phyloP scores from a whole-genome alignment of 2,113 vertebrate genomes.

The Sinosuthora webbiana region DNA sequence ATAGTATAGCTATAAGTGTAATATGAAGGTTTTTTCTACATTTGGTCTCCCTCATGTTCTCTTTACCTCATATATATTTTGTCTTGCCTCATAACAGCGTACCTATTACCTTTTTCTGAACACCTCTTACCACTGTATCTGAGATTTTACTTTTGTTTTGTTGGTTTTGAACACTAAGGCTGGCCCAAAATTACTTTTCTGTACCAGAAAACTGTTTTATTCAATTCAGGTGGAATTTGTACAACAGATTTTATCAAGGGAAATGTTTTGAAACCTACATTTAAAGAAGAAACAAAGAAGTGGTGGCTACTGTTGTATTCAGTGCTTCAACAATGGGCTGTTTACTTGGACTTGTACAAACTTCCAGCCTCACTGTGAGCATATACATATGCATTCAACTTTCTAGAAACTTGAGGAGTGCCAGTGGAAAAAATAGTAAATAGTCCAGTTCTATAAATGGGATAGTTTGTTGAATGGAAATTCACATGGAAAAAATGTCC shows the following conservation, averaged over 20 bases:
- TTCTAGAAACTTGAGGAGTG: not conserved
- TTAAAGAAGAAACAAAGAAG: not conserved
- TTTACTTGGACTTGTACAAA: not conserved
- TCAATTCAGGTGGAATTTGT: not conserved
- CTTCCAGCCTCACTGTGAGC: not conserved
- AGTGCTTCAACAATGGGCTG: not conserved
- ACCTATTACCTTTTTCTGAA: not conserved
- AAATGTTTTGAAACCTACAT: not conserved
- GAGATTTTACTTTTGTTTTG: not conserved
- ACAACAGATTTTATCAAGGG: not conserved
- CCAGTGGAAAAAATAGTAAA: not conserved
- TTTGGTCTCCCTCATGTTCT: not conserved
- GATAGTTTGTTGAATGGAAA: not conserved
- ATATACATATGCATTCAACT: not conserved
- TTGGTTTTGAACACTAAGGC: not conserved
- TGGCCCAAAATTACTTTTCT: not conserved
- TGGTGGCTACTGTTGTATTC: not conserved
- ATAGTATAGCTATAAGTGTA: not conserved
- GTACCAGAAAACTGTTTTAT: not conserved
- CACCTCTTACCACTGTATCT: not conserved
- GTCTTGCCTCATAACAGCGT: not conserved
- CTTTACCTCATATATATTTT: not conserved
- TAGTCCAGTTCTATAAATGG: not conserved
- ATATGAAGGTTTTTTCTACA: not conserved
- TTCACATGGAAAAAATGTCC: not conserved